Evolutionary conservation across 2,113 vertebrate genomes (phyloP).

Genomic region (Proteles cristata): DNA sequence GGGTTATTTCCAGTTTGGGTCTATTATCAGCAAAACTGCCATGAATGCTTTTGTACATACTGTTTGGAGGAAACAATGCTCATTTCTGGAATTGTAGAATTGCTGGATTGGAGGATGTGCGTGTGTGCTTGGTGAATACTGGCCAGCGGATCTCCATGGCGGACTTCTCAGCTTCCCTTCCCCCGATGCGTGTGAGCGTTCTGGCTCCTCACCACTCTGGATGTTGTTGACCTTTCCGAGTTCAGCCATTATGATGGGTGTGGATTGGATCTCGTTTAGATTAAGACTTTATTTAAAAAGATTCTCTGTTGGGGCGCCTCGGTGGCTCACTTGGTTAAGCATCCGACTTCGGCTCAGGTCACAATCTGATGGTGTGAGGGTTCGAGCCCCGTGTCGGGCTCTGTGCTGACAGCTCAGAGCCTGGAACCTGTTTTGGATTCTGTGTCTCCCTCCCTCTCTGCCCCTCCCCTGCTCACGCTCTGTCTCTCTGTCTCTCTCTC

Average conservation of each 20-base stretch:
- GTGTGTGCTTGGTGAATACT: fast-evolving
- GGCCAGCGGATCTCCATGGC: neutral
- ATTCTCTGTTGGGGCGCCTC: neutral
- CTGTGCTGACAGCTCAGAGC: too few species aligned
- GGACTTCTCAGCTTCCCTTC: fast-evolving
- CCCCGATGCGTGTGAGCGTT: fast-evolving
- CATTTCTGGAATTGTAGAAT: neutral
- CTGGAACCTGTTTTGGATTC: too few species aligned
- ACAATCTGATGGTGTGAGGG: fast-evolving
- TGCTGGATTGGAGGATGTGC: neutral
- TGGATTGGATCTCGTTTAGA: neutral
- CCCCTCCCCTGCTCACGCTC: too few species aligned
- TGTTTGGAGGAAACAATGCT: neutral
- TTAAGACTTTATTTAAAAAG: neutral
- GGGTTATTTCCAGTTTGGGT: neutral
- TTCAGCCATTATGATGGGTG: neutral
- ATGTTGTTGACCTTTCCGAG: fast-evolving
- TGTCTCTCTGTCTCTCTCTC: too few species aligned
- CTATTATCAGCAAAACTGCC: neutral
- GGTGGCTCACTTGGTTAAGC: too few species aligned
- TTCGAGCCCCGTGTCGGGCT: too few species aligned
- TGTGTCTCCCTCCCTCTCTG: too few species aligned
- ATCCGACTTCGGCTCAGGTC: too few species aligned
- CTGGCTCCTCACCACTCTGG: neutral
- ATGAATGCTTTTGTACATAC: neutral